Evolutionary conservation across 2,797 vertebrate genomes (phyloP).

Genomic region (Champsocephalus gunnari): DNA sequence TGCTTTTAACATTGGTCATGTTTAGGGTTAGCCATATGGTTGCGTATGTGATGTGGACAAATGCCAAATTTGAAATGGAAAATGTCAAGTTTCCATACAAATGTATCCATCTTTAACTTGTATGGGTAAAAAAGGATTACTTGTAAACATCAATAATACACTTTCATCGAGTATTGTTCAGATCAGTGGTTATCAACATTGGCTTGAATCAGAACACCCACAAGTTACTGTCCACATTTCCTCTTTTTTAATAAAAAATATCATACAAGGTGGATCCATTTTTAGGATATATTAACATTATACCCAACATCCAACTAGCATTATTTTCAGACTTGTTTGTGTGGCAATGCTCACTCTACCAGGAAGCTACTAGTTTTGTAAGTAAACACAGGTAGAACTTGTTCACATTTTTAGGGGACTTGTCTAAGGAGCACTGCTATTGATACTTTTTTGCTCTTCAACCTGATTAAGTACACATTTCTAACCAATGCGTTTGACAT

Average conservation of each 20-base stretch:
- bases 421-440: too few species aligned
- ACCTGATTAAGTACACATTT: neutral
- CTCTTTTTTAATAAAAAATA: neutral
- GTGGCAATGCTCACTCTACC: neutral
- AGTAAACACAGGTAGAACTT: neutral
- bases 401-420: neutral
- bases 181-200: neutral
- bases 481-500: neutral
- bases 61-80: conserved; percentile 10
- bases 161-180: neutral
- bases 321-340: neutral
- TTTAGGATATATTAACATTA: neutral
- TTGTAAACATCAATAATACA: neutral
- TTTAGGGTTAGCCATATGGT: conserved; percentile 18
- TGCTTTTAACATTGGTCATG: conserved; percentile 1
- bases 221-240: neutral
- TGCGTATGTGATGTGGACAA: conserved; percentile 14
- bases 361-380: neutral
- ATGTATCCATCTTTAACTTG: conserved; percentile 11
- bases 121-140: neutral
- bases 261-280: neutral
- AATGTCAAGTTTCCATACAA: neutral
- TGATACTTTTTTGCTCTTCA: too few species aligned
- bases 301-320: neutral
- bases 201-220: neutral